Conservation (phyloP, 2,888 invertebrate genomes). For the Acanthosepion esculentum region DNA sequence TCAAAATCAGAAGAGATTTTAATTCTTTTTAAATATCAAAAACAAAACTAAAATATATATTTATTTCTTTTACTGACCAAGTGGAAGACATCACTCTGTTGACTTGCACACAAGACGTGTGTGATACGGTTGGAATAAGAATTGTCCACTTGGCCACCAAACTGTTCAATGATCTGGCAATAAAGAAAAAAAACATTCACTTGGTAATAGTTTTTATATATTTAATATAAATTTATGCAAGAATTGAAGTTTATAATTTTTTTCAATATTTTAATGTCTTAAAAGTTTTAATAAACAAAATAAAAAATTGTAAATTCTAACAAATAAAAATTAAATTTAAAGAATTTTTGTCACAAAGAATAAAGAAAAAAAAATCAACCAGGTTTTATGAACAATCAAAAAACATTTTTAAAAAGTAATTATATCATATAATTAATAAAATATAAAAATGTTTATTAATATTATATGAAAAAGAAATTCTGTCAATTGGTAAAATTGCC, state of each 20-base stretch:
- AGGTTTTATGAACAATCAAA: no score
- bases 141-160: constrained; percentile 92
- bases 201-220: not conserved
- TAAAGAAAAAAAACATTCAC: not conserved
- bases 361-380: no score
- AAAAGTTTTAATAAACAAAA: no score
- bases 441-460: no score
- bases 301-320: no score
- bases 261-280: no score
- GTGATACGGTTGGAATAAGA: constrained; percentile 90
- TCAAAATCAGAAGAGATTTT: not conserved
- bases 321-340: no score
- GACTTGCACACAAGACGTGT: constrained; percentile 92
- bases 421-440: no score
- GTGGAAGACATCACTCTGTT: constrained; percentile 91
- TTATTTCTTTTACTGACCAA: constrained; percentile 77
- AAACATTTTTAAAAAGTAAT: no score
- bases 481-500: no score
- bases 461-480: no score
- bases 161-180: constrained; percentile 81
- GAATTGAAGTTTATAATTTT: not conserved
- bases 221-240: not conserved
- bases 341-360: no score
- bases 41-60: not conserved
- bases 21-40: not conserved